Evolutionary conservation across 2,888 invertebrate genomes (phyloP), one percentile per base, ranked within the genome.

Genomic region (Octodonta nipae): DNA sequence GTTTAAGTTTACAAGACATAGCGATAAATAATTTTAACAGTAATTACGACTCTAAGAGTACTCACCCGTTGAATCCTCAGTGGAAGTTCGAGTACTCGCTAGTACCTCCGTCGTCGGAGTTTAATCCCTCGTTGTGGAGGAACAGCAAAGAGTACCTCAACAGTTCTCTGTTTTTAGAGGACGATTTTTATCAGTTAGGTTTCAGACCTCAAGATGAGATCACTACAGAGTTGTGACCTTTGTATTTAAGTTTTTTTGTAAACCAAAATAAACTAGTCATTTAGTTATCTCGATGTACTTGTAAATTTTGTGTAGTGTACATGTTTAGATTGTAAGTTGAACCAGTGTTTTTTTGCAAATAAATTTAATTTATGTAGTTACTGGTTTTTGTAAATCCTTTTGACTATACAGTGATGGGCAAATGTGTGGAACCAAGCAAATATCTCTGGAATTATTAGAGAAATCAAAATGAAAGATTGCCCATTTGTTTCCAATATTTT

Each of bases 201-300:
- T 81, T 83, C 60, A 70, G 86, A 51, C 86, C 86, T 29, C 86
- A 86, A 64, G 86, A 86, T 62, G 85, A 86, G 65, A 80, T 85
- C 48, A 85, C 85, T 51, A 85, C 85, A 51, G 85, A 85, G 68
- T 71, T 84, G 61, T 85, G 66, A 60, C 25, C n/a, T n/a, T n/a
- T n/a, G n/a, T n/a, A n/a, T n/a, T n/a, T 15, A 29, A 24, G 5
- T 14, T 32, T 26, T 10, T 15, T 26, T 32, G 3, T 13, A 20
- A 22, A 22, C 22, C 22, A 22, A 22, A 22, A 10, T 11, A 11
- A 10, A 22, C 22, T 22, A 22, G 22, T 22, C 22, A 22, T 10
- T 22, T 22, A 22, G 3, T 22, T 22, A n/a, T n/a, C n/a, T n/a
- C n/a, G n/a, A n/a, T n/a, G n/a, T n/a, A n/a, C n/a, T n/a, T n/a